Evolutionary conservation across 1,140 invertebrate genomes (phyloP).

Genomic region (Mizuhopecten yessoensis): DNA sequence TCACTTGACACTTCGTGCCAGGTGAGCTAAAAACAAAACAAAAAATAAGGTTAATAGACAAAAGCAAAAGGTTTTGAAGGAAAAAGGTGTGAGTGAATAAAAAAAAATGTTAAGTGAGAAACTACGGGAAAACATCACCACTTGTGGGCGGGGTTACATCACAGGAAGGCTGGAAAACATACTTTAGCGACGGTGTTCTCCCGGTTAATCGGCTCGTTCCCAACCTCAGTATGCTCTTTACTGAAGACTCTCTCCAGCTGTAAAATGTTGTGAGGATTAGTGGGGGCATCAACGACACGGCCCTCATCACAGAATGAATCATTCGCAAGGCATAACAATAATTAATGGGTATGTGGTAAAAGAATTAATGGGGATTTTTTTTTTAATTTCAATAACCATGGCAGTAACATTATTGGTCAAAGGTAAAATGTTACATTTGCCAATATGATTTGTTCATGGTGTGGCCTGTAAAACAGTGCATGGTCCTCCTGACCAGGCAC

Average conservation of each 20-base stretch:
- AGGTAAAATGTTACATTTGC: too few species aligned
- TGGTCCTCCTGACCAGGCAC: too few species aligned
- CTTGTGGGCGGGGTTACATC: background rate
- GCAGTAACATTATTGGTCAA: too few species aligned
- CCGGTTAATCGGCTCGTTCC: background rate
- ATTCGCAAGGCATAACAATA: background rate
- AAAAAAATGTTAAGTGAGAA: background rate
- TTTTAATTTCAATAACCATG: too few species aligned
- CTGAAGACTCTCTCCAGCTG: slow-evolving; percentile 75
- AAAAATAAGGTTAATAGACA: background rate
- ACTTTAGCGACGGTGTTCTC: slow-evolving; percentile 4
- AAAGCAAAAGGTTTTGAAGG: background rate
- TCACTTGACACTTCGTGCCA: too few species aligned
- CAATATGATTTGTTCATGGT: too few species aligned
- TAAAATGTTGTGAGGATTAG: slow-evolving; percentile 63
- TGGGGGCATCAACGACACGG: background rate
- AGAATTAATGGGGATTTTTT: too few species aligned
- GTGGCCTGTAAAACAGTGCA: too few species aligned
- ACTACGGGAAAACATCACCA: background rate
- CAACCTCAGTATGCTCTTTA: slow-evolving; percentile 62
- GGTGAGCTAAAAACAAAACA: background rate
- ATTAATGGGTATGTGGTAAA: too few species aligned
- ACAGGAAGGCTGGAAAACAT: background rate
- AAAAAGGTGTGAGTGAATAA: background rate
- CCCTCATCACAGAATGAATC: background rate